A percentile compares a stretch with the other conserved stretches of the same genome.
These are phyloP conservation scores for Tolypeutes matacus DNA, from an alignment of 2,797 vertebrate genomes.

Conservation along the genomic window DNA sequence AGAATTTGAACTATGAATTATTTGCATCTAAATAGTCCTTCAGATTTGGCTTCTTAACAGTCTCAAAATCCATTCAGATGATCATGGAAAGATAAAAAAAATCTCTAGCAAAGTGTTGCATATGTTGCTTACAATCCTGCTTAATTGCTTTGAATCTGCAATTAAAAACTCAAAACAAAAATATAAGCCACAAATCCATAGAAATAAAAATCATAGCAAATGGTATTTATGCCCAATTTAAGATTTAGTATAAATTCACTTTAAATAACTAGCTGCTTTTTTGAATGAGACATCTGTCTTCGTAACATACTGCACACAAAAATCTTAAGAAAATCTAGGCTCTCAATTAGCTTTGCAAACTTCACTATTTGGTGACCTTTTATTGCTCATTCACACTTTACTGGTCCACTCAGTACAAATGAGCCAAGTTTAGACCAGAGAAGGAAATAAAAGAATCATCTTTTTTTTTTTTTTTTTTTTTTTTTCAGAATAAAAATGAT, in stretches of 20 bases:
- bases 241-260: slow-evolving; percentile 59
- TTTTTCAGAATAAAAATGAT: background rate
- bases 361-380: background rate
- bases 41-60: slow-evolving; percentile 51
- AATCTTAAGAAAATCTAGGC: background rate
- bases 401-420: background rate
- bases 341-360: background rate
- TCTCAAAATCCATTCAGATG: slow-evolving; percentile 65
- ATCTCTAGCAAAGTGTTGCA: slow-evolving; percentile 65
- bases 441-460: background rate
- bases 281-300: slow-evolving; percentile 76
- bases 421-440: background rate
- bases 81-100: slow-evolving; percentile 68
- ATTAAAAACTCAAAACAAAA: slow-evolving; percentile 76
- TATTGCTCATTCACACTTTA: slow-evolving; percentile 1
- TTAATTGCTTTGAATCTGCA: slow-evolving; percentile 79
- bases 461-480: too few relatives aligned
- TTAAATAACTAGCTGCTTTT: slow-evolving; percentile 63
- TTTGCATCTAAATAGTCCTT: slow-evolving; percentile 79
- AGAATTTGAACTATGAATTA: slow-evolving; percentile 73
- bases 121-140: slow-evolving; percentile 67
- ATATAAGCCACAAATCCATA: slow-evolving; percentile 53
- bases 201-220: slow-evolving; percentile 68
- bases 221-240: slow-evolving; percentile 40
- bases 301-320: slow-evolving; percentile 8